Percentiles rank a stretch among this genome's conserved stretches.
Conservation (phyloP, 2,113 vertebrate species). For the Macroglossus sobrinus region DNA sequence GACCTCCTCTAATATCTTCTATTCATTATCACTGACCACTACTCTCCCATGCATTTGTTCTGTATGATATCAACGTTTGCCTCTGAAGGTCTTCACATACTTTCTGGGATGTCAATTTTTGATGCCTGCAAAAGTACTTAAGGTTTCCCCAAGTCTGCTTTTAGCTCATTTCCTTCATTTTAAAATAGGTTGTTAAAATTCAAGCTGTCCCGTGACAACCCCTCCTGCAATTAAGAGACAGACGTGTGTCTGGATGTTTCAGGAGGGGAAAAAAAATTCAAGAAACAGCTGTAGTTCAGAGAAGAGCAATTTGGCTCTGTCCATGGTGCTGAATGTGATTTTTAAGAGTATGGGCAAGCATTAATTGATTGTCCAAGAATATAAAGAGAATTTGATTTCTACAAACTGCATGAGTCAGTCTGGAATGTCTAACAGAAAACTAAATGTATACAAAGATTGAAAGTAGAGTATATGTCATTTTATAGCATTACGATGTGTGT, state of each 20-base stretch:
- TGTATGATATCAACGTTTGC: neutral
- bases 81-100: neutral
- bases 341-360: slow-evolving; percentile 49
- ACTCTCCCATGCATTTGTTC: neutral
- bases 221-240: slow-evolving; percentile 70
- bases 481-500: slow-evolving; percentile 4
- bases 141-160: slow-evolving; percentile 44
- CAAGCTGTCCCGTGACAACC: slow-evolving; percentile 67
- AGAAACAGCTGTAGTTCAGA: slow-evolving; percentile 69
- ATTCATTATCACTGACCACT: neutral
- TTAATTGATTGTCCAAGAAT: slow-evolving; percentile 50
- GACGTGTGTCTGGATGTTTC: slow-evolving; percentile 61
- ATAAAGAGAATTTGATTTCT: slow-evolving; percentile 58
- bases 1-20: neutral
- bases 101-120: neutral
- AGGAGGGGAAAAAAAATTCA: slow-evolving; percentile 36
- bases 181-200: slow-evolving; percentile 65
- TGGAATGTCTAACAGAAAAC: slow-evolving; percentile 16
- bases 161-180: slow-evolving; percentile 64
- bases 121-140: slow-evolving; percentile 62
- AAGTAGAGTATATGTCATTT: neutral
- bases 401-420: neutral
- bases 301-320: slow-evolving; percentile 34
- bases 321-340: slow-evolving; percentile 52
- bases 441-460: neutral